Base-by-base conservation (phyloP, 2,797 vertebrate genomes). In the Molossus molossus region DNA sequence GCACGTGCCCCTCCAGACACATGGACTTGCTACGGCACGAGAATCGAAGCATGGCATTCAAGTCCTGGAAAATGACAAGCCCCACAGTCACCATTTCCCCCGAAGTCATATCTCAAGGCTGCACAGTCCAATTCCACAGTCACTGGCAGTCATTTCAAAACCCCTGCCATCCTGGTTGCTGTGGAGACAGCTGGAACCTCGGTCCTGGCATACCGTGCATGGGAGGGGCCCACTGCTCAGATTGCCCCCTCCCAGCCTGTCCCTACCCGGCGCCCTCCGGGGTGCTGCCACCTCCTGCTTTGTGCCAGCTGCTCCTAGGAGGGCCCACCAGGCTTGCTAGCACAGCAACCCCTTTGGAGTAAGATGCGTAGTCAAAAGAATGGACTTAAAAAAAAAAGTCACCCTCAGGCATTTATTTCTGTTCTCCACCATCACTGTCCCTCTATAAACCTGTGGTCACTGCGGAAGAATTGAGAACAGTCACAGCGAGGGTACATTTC, bases 251-350 rank as follows among this genome's bases (percentile, higher is more conserved):
- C n/a, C 40, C 70, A 25, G 50, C 72, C 65, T 15, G 2, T 62
- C 45, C 72, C 17, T 4, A 9, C 23, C 1, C 4, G 0, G 2
- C 6, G 6, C 11, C 23, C n/a, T 25, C 29, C 4, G 0, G 0
- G 9, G 55, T 0, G 1, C 18, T 37, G 58, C 37, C 29, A 6
- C 73, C 65, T 45, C 77, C n/a, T 58, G 82, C 76, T 57, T 48
- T 2, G 48, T 0, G 50, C 73, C 87, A 9, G 9, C 17, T 7
- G 69, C 21, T 72, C 18, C 21, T 5, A 37, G 79, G 14, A 67
- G 48, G 20, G 45, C 12, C 48, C 13, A 11, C 6, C 5, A 2
- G 1, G 14, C 10, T 50, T 9, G 12, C 50, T 18, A 27, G 80
- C 72, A 20, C 25, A 12, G 48, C 5, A 1, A 9, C 14, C 2